phyloP scores from a whole-genome alignment of 2,888 invertebrate species.

The Aricia artaxerxes region DNA sequence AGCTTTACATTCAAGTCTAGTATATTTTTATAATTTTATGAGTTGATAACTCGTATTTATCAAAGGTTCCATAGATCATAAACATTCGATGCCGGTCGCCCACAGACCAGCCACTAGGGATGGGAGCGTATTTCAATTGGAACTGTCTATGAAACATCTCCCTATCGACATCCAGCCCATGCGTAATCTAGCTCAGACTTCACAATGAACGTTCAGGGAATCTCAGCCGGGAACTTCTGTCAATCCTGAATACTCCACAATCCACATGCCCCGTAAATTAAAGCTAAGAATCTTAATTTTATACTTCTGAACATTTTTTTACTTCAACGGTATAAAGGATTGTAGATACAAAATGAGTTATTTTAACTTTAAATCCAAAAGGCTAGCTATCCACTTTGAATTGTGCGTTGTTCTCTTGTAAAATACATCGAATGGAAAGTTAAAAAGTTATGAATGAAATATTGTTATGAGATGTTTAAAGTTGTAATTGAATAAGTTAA shows the following conservation, averaged over 20 bases:
- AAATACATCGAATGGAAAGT: background rate
- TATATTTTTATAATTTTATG: background rate
- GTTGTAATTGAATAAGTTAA: constrained; percentile 36
- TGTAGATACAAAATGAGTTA: too few species aligned
- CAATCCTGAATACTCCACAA: constrained; percentile 3
- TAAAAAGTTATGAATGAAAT: constrained; percentile 20
- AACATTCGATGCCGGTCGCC: background rate
- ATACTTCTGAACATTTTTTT: background rate
- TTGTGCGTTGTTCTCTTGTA: background rate
- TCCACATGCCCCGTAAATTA: constrained; percentile 6
- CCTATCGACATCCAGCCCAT: constrained; percentile 1
- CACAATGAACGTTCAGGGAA: constrained; percentile 8
- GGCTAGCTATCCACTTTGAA: background rate
- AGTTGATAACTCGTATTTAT: background rate
- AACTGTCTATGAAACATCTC: background rate
- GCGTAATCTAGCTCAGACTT: constrained; percentile 14
- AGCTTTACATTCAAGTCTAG: too few species aligned
- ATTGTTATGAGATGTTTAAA: constrained; percentile 27
- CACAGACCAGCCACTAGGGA: constrained; percentile 5
- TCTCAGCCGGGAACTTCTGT: constrained; percentile 1
- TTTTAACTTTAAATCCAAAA: too few species aligned
- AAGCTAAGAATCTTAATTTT: background rate
- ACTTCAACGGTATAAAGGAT: background rate
- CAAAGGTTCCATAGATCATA: background rate
- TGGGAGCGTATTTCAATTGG: constrained; percentile 8